Conservation (phyloP, 1,140 invertebrate genomes). For the Scaptomyza hsui region DNA sequence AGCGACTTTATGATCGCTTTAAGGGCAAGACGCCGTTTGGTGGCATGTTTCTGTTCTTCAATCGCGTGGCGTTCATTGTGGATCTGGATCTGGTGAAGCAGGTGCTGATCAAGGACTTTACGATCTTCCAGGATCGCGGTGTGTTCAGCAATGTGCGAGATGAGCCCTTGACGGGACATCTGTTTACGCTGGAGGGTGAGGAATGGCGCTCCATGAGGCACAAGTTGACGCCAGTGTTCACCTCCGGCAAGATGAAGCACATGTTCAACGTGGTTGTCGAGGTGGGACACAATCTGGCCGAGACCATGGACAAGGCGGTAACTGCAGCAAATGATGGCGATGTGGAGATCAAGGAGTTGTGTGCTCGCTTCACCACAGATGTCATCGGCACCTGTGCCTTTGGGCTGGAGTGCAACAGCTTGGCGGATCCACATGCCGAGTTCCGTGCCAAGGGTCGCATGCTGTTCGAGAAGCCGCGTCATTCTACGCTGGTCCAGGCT, state of each 20-base stretch:
- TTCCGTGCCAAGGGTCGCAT: conserved; percentile 83
- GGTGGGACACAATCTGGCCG: conserved; percentile 62
- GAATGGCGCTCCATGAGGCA: conserved; percentile 85
- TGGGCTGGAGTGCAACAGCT: conserved; percentile 84
- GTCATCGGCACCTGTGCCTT: conserved; percentile 85
- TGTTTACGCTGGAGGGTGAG: conserved; percentile 84
- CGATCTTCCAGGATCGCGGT: conserved; percentile 80
- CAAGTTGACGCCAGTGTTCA: conserved; percentile 86
- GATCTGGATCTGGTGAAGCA: conserved; percentile 74
- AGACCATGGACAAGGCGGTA: conserved; percentile 29
- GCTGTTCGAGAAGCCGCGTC: conserved; percentile 55
- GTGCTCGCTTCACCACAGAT: conserved; percentile 87
- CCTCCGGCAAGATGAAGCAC: conserved; percentile 86
- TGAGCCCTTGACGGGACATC: conserved; percentile 85
- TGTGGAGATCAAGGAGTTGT: conserved; percentile 85
- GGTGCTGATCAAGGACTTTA: conserved; percentile 79
- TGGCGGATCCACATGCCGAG: conserved; percentile 83
- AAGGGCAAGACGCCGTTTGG: conserved; percentile 61
- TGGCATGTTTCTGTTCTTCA: conserved; percentile 64
- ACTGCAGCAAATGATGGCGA: conserved; percentile 77
- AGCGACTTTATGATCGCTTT: conserved; percentile 67
- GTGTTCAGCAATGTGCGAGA: conserved; percentile 84
- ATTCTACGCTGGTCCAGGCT: conserved; percentile 24
- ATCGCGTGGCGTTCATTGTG: conserved; percentile 34
- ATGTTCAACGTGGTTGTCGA: conserved; percentile 84